phyloP scores from a whole-genome alignment of 1,140 invertebrate genomes.

The Chrysopa pallens region DNA sequence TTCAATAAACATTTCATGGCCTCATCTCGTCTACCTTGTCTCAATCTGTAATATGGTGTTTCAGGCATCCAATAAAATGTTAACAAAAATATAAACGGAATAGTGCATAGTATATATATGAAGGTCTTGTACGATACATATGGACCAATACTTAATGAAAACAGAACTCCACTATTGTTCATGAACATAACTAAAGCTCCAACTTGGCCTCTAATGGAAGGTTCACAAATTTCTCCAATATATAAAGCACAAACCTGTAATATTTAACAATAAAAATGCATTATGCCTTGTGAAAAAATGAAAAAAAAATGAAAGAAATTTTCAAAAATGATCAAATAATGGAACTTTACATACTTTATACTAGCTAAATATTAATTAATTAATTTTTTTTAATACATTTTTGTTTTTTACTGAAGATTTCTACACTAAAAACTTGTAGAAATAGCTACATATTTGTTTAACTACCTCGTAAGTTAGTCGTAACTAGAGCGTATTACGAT shows the following conservation, averaged over 20 bases:
- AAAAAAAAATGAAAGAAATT: no score
- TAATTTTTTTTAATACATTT: no score
- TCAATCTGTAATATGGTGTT: background rate
- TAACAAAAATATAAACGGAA: background rate
- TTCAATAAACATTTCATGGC: no score
- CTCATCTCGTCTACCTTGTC: no score
- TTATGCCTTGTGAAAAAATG: background rate
- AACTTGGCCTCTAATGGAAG: background rate
- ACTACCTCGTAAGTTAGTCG: no score
- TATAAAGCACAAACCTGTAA: background rate
- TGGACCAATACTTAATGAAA: background rate
- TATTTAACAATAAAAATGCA: background rate
- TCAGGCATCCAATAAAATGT: slow-evolving; percentile 1
- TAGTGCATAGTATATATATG: no score
- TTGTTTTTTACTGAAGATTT: no score
- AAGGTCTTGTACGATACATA: background rate
- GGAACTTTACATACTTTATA: no score
- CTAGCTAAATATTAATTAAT: no score
- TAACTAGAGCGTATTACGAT: no score
- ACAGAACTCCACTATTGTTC: background rate
- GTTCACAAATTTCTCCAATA: background rate
- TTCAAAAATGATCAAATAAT: background rate
- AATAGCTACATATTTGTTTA: no score
- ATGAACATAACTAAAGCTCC: background rate
- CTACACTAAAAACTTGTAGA: no score